Evolutionary conservation across 2,797 vertebrate species (phyloP), one percentile per base, ranked within the genome.

Genomic region (Phaenicophaeus curvirostris): DNA sequence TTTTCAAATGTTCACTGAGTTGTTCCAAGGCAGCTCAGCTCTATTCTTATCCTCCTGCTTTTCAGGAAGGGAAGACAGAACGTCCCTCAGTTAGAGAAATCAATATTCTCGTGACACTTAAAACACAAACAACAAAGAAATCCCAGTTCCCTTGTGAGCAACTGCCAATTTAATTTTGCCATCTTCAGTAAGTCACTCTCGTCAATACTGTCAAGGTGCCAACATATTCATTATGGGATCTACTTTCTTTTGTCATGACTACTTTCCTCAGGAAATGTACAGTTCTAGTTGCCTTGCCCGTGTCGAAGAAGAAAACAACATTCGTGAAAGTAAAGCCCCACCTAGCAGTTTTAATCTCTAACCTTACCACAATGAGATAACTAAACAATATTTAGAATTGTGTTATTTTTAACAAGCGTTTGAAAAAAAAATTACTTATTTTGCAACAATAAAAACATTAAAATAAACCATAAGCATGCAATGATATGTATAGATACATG

Each of bases 41-140:
- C 54, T 80, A 57, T 35, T 86, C 39, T 67, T 72, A 51, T 62
- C 51, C 80, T 90, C 61, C 62, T 55, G 75, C 84, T 92, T 93
- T 93, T 96, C 85, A 95, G 78, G 92, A 78, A 93, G 74, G 72
- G 65, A 93, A 93, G 81, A 82, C 58, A 87, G 74, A 85, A 58
- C 81, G 90, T 90, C 84, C 58, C 84, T 87, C 58, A 91, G 85
- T 90, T 92, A 42, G 74, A 80, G 69, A 75, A 94, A 94, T 95
- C 87, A 86, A 92, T 95, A 89, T 91, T 91, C 87, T 85, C 1
- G 5, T 59, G 87, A 87, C 89, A 95, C 89, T 93, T 89, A 61
- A 61, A 48, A 67, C 72, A 80, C 61, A 87, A 95, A 93, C 80
- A 84, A 77, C 78, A 89, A 87, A 95, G 89, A 92, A 93, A 87